Evolutionary conservation across 2,888 invertebrate species (phyloP).

Genomic region (Drosophila engyochracea): DNA sequence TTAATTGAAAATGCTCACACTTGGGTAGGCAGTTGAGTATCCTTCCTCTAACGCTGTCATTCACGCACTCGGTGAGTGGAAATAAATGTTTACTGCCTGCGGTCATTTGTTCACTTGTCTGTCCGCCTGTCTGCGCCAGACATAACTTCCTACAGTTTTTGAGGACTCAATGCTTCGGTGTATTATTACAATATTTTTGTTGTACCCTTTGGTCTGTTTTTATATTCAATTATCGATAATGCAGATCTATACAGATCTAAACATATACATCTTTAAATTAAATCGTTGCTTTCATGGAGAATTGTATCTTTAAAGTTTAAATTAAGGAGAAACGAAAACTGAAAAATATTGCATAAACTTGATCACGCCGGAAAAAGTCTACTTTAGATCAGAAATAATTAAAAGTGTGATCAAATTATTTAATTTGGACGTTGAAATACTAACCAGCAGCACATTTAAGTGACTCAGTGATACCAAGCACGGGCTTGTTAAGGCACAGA

Average conservation of each 20-base stretch:
- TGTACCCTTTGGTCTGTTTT: slow-evolving; percentile 2
- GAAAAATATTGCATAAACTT: neutral
- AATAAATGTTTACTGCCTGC: slow-evolving; percentile 47
- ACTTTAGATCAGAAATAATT: neutral
- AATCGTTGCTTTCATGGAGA: too few species aligned
- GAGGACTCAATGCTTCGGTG: slow-evolving; percentile 33
- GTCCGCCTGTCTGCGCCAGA: slow-evolving; percentile 42
- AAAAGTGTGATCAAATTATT: neutral
- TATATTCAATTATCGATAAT: neutral
- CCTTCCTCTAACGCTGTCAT: slow-evolving; percentile 43
- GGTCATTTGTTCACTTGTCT: slow-evolving; percentile 60
- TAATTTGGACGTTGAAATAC: too few species aligned
- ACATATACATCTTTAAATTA: neutral
- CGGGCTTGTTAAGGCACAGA: too few species aligned
- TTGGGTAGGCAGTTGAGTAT: slow-evolving; percentile 75
- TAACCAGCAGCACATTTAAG: too few species aligned
- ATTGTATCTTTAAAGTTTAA: neutral
- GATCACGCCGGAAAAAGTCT: neutral
- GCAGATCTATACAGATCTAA: neutral
- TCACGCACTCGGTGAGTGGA: slow-evolving; percentile 40
- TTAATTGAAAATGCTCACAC: slow-evolving; percentile 82
- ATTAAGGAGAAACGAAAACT: neutral
- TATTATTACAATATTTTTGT: slow-evolving; percentile 52
- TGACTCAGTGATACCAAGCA: too few species aligned
- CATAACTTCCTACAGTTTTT: slow-evolving; percentile 13